Evolutionary conservation across 2,888 invertebrate species (phyloP), one percentile per base, ranked within the genome.

Genomic region (Hybos culiciformis): DNA sequence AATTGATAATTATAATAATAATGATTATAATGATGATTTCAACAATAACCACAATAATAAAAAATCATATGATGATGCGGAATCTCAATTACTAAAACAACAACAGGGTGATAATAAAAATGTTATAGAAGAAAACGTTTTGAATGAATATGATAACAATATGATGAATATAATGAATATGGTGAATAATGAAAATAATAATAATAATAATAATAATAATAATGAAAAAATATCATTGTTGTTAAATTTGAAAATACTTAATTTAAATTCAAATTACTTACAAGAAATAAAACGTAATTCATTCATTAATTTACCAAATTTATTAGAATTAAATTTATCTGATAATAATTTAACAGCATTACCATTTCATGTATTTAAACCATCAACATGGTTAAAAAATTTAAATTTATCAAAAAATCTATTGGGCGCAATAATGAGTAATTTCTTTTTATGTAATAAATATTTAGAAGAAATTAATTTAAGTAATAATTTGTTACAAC

Each of bases 401-500:
- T 29, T 29, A n/a, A n/a, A 29, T 29, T n/a, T 29, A 6, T 29
- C 29, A n/a, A n/a, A n/a, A n/a, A 29, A 29, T 29, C 12, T n/a
- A 29, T n/a, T 29, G 12, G n/a, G 4, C 4, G 12, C 29, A n/a
- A 29, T 29, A 12, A n/a, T 29, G 12, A 29, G n/a, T 29, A 29
- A 29, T 12, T 29, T 29, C 12, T 29, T 29, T 29, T 29, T 12
- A 29, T n/a, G 8, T 7, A 29, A 29, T 29, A 4, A n/a, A 20
- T n/a, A 14, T 36, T 19, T 36, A 7, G 14, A 20, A 14, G n/a
- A 14, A n/a, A 5, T 36, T 20, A 19, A 20, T 11, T n/a, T 61
- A 47, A 59, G 60, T 38, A 48, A 50, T 23, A 63, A 63, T 46
- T 53, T 55, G n/a, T 39, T 63, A 15, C 55, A 57, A 43, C 51